A percentile compares a stretch with the other conserved stretches of the same genome.
Conservation (phyloP, 1,140 invertebrate genomes). For the Leguminivora glycinivorella region DNA sequence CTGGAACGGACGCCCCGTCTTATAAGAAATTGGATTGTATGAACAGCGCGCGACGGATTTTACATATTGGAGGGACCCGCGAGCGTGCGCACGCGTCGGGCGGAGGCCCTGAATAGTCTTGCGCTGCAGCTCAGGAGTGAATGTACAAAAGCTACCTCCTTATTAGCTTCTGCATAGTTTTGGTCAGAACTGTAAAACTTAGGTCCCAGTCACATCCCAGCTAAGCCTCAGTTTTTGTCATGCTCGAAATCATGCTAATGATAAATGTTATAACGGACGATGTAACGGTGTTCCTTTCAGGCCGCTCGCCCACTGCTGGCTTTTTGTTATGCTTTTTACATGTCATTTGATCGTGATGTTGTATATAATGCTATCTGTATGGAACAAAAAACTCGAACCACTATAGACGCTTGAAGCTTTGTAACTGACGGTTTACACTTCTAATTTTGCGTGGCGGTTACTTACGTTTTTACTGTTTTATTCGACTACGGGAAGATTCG, state of each 20-base stretch:
- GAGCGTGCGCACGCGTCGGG: no score
- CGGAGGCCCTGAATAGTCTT: no score
- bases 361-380: background rate
- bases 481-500: no score
- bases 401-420: background rate
- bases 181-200: background rate
- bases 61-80: no score
- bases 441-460: no score
- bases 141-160: no score
- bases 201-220: background rate
- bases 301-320: conserved; percentile 3
- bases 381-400: background rate
- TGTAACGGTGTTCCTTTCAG: conserved; percentile 18
- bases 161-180: background rate
- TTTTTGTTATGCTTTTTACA: conserved; percentile 20
- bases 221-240: background rate
- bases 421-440: no score
- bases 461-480: no score
- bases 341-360: background rate
- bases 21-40: no score
- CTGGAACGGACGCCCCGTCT: no score
- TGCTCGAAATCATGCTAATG: conserved; percentile 4
- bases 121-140: no score
- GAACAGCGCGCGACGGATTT: no score
- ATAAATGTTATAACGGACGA: conserved; percentile 19